These are phyloP conservation scores for silkworm (Bombyx mori) DNA, from an alignment of 1,140 invertebrate genomes.

Conservation along the genomic window DNA sequence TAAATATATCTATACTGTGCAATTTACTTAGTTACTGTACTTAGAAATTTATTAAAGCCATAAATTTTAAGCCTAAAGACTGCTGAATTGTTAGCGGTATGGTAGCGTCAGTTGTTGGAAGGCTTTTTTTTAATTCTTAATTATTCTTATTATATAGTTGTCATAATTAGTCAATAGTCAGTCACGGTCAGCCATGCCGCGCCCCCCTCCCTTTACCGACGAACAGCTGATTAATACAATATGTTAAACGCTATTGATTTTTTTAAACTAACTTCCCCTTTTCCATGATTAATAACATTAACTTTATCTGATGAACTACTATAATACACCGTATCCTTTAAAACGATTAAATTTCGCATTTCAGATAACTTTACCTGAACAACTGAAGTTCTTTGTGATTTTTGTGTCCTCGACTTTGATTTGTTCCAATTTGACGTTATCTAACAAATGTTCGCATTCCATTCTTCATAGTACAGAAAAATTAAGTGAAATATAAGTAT, in stretches of 20 bases:
- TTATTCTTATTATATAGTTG: too few relatives aligned
- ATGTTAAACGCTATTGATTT: conserved; percentile 65
- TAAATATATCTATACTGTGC: too few relatives aligned
- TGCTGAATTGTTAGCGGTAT: too few relatives aligned
- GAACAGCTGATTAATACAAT: conserved; percentile 70
- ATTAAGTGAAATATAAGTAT: too few relatives aligned
- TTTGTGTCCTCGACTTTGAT: conserved; percentile 58
- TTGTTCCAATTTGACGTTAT: conserved; percentile 72
- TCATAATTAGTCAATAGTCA: conserved; percentile 15
- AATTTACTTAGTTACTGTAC: too few relatives aligned
- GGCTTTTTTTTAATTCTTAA: too few relatives aligned
- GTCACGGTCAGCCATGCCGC: conserved; percentile 61
- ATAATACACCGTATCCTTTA: conserved; percentile 2
- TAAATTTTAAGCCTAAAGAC: too few relatives aligned
- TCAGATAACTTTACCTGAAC: conserved; percentile 56
- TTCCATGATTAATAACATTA: conserved; percentile 7
- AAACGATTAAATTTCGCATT: background rate
- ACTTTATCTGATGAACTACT: too few relatives aligned
- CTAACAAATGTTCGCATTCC: conserved; percentile 75
- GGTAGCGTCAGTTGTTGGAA: too few relatives aligned
- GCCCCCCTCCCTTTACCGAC: conserved; percentile 44
- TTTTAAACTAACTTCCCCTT: conserved; percentile 55
- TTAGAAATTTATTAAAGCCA: too few relatives aligned
- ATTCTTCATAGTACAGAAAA: conserved; percentile 64
- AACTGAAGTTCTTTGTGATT: conserved; percentile 69